Conservation (phyloP, 2,888 invertebrate species). For the Orgyia antiqua region DNA sequence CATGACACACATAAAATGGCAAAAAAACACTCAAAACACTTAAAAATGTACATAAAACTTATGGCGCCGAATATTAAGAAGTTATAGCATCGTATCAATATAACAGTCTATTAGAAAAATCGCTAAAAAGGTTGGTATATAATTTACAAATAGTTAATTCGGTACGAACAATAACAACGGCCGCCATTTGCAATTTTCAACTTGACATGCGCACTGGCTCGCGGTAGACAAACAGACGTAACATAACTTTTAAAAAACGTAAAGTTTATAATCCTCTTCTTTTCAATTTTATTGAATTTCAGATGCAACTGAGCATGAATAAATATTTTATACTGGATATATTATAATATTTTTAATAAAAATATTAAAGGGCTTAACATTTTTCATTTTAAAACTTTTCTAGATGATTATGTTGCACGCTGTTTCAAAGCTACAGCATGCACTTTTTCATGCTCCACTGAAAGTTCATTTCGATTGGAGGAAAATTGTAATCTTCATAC, state of each 20-base stretch:
- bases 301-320: too few relatives aligned
- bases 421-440: constrained; percentile 42
- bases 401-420: constrained; percentile 20
- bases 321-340: too few relatives aligned
- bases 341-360: too few relatives aligned
- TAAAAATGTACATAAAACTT: constrained; percentile 73
- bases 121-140: constrained; percentile 82
- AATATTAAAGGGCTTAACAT: too few relatives aligned
- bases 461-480: constrained; percentile 55
- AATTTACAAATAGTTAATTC: constrained; percentile 85
- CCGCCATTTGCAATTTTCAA: constrained; percentile 98
- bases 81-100: constrained; percentile 73
- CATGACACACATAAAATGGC: constrained; percentile 84
- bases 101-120: constrained; percentile 78
- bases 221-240: constrained; percentile 66
- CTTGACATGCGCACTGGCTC: constrained; percentile 84
- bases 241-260: constrained; percentile 51
- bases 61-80: constrained; percentile 69
- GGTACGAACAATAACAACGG: constrained; percentile 99
- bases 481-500: constrained; percentile 49
- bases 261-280: constrained; percentile 8
- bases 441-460: constrained; percentile 60
- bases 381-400: too few relatives aligned
- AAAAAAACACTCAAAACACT: constrained; percentile 77
- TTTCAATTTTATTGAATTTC: too few relatives aligned